Conservation (phyloP, 2,797 vertebrate species). For the Meriones psammophilus region DNA sequence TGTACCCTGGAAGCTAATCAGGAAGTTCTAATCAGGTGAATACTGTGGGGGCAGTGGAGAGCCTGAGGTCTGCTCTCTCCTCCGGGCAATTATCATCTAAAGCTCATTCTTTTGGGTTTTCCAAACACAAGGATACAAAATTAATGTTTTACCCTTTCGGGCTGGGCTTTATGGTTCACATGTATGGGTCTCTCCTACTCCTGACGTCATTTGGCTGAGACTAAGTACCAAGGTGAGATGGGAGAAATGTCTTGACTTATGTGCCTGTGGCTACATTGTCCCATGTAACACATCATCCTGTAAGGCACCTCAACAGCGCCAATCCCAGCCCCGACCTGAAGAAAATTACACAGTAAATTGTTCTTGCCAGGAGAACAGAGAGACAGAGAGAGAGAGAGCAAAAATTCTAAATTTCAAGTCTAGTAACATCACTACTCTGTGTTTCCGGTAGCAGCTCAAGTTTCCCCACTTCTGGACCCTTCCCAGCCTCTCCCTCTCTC, state of each 20-base stretch:
- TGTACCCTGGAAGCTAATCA: not conserved
- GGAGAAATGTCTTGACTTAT: not conserved
- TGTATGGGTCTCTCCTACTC: not conserved
- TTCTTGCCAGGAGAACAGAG: not conserved
- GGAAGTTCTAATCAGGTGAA: conserved; percentile 7
- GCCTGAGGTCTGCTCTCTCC: not conserved
- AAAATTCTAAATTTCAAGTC: conserved; percentile 31
- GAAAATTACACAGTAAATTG: not conserved
- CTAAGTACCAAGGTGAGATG: accelerated
- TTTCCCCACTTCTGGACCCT: not conserved
- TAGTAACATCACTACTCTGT: not conserved
- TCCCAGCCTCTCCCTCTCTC: not conserved
- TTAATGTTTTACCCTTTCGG: not conserved
- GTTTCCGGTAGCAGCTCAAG: not conserved
- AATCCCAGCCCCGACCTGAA: not conserved
- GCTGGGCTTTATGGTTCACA: not conserved
- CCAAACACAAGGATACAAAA: conserved; percentile 12
- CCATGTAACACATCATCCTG: not conserved
- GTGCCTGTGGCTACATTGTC: accelerated
- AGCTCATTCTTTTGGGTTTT: not conserved
- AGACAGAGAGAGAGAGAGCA: not conserved
- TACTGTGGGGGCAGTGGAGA: not conserved
- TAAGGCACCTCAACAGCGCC: not conserved
- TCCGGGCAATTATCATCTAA: not conserved
- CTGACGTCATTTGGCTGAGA: not conserved